A percentile compares a stretch with the other conserved stretches of the same genome.
Evolutionary conservation across 2,797 vertebrate genomes (phyloP).

Genomic region (Emydoidea blandingii): DNA sequence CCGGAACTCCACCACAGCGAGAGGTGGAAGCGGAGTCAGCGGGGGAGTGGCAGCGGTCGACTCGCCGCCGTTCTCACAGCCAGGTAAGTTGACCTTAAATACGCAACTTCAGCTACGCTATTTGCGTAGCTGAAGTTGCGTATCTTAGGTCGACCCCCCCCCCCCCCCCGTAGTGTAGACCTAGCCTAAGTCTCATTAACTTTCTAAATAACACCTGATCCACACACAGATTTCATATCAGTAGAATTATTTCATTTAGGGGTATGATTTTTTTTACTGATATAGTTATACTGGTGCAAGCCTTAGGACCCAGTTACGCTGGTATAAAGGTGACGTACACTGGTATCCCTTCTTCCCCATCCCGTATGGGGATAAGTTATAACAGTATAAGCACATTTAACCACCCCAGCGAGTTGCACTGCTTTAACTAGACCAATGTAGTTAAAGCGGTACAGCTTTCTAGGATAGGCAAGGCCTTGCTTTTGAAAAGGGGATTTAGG

Average conservation of each 20-base stretch:
- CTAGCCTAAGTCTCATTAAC: neutral
- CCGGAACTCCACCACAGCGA: too few relatives aligned
- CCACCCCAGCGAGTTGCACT: neutral
- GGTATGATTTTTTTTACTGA: rapidly evolving
- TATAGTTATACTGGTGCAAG: neutral
- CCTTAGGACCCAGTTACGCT: neutral
- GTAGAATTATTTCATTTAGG: neutral
- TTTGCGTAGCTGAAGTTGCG: too few relatives aligned
- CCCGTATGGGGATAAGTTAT: neutral
- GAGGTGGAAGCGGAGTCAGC: too few relatives aligned
- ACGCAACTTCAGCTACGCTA: too few relatives aligned
- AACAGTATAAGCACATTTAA: neutral
- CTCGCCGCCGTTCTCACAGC: too few relatives aligned
- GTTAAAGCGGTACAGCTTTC: neutral
- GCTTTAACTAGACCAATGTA: too few relatives aligned
- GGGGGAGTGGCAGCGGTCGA: too few relatives aligned
- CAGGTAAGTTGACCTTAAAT: too few relatives aligned
- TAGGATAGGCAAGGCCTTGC: rapidly evolving
- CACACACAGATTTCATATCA: neutral
- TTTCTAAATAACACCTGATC: neutral
- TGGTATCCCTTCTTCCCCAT: neutral
- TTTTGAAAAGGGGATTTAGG: neutral
- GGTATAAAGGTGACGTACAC: neutral
- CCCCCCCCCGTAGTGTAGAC: too few relatives aligned
- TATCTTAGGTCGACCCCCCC: too few relatives aligned